Base-by-base conservation (phyloP, 2,113 vertebrate genomes). In the Hippopotamus amphibius region DNA sequence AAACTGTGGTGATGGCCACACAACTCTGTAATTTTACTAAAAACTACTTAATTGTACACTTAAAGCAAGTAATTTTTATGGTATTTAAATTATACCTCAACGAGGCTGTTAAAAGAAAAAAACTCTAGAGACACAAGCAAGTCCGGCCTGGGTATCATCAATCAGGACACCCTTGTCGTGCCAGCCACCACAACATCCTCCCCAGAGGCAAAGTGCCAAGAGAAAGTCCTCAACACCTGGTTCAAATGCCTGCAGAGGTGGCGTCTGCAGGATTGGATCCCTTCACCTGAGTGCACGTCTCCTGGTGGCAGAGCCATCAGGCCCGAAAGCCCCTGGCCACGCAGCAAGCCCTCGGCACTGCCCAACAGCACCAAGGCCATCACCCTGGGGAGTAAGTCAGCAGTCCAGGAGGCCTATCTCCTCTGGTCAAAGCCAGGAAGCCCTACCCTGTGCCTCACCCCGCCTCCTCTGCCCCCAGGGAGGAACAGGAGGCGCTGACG, bases 361-460 rank as follows among this genome's bases (percentile, higher is more conserved):
- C 82, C 69, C 33, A 0, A 15, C 28, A 37, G 72, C 19, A 0
- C 66, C 69, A 13, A 2, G 10, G 22, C 61, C 30, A 3, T 21
- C 3, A 0, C 8, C 15, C 21, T 13, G 6, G 1, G 1, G 8
- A 16, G 2, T 16, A 5, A 41, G 10, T 24, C 1, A 4, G 59
- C 92, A 11, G 8, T 41, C 17, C 37, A 0, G 37, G 16, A 55
- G 48, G 30, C 10, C 6, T 2, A 8, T 50, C 61, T 68, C 59
- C n/a, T 28, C 13, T 1, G 15, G 53, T 71, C 43, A 71, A 53
- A 28, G 72, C 48, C 37, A 24, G 28, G 68, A 50, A 41, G 53
- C 30, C 33, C 92, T 50, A 4, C 13, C 37, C 50, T 26, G 1
- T 1, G 17, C 33, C 68, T 19, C 21, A 15, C 59, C 55, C 46